Conservation (phyloP, 92 coral and sea anemone genomes). For the Diadumene lineata region DNA sequence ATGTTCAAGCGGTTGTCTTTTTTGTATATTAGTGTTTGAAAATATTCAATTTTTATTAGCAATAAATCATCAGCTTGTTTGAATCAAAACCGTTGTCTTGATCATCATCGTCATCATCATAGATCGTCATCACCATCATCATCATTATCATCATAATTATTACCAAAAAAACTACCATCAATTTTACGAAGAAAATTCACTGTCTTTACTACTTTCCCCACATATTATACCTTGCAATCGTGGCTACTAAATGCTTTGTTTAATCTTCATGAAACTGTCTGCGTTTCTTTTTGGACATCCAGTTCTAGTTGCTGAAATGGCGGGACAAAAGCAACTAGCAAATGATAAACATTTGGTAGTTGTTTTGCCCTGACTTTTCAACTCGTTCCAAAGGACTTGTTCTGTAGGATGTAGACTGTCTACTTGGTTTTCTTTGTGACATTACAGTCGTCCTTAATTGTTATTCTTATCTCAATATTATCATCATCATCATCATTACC, state of each 20-base stretch:
- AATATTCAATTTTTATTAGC: not conserved
- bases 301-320: slow-evolving; percentile 36
- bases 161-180: not conserved
- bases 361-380: slow-evolving; percentile 56
- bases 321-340: slow-evolving; percentile 99
- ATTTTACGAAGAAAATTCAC: not conserved
- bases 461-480: too few species aligned
- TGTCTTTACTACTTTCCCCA: not conserved
- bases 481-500: too few species aligned
- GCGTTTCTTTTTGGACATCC: slow-evolving; percentile 5
- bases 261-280: not conserved
- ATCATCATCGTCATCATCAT: not conserved
- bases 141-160: not conserved
- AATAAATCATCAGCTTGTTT: not conserved
- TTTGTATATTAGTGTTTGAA: not conserved
- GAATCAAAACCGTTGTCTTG: not conserved
- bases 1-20: too few species aligned
- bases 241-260: not conserved
- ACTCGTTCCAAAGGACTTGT: not conserved
- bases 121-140: not conserved
- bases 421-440: not conserved
- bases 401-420: not conserved
- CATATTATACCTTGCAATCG: not conserved
- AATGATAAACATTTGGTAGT: slow-evolving; percentile 85
- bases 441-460: not conserved